Base-by-base conservation (phyloP, 2,797 vertebrate species). In the Acridotheres tristis region DNA sequence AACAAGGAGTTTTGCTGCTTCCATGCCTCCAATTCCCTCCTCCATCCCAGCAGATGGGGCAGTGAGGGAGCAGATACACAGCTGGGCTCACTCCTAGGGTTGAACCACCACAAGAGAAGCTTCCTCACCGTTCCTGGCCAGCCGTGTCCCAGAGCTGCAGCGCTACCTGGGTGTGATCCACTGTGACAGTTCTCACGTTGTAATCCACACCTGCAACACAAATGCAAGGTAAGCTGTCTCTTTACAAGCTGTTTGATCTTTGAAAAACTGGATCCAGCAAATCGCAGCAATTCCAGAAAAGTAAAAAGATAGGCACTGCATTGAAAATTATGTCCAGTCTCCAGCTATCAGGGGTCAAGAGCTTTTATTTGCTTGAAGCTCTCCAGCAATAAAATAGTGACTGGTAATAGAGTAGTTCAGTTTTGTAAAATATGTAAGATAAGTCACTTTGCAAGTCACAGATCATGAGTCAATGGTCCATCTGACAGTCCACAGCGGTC, bases 71-170 rank as follows among this genome's bases (percentile, higher is more conserved):
- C 73, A 81, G 43, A 30, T 32, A 15, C 51, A 27, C 7, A 65
- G 57, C 43, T 45, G 29, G 36, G n/a, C 30, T 48, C 16, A 53
- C 45, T 61, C 7, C 26, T 43, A 48, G 7, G 23, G 54, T 2
- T 71, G 72, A 81, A 32, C 9, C 54, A 32, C 8, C 54, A 59
- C 5, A 43, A 27, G 30, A 68, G 20, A 55, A 16, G 10, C 3
- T 54, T 88, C 62, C 97, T 97, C 87, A 99, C 99, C 99, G 97
- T 97, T 99, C 99, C 96, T 99, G 99, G 54, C 99, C 99, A 25
- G 99, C 99, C 6, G 99, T 99, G 91, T 99, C 99, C 99, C 99
- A 99, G 96, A 99, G 97, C 95, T 99, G 99, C 89, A 99, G 97
- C 0, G 98, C 99, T 92, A 99, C 98, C 94, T 96, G 98, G 59